These are phyloP conservation scores for Pseudochromis fuscus DNA, from an alignment of 2,797 vertebrate species.

Conservation along the genomic window DNA sequence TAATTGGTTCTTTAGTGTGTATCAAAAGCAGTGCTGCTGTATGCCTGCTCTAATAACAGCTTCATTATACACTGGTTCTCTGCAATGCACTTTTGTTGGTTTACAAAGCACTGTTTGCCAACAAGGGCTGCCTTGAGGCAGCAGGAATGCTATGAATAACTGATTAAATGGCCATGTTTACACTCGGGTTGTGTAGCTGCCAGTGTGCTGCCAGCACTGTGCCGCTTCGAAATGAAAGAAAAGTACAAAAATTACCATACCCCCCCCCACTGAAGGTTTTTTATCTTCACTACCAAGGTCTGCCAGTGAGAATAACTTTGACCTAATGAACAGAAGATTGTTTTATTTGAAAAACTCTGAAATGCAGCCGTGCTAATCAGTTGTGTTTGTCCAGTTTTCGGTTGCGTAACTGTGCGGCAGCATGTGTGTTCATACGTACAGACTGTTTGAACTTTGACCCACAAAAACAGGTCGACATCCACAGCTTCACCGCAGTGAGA, in stretches of 20 bases:
- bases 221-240: conserved; percentile 38
- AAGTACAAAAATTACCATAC: conserved; percentile 7
- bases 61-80: conserved; percentile 65
- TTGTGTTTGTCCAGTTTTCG: too few species aligned
- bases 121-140: conserved; percentile 62
- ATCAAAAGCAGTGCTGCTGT: conserved; percentile 57
- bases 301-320: conserved; percentile 12
- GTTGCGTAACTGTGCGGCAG: neutral
- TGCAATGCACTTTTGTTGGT: conserved; percentile 57
- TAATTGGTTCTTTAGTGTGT: conserved; percentile 69
- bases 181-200: conserved; percentile 46
- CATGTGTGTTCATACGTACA: neutral
- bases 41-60: conserved; percentile 59
- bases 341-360: neutral
- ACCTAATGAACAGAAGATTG: neutral
- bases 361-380: neutral
- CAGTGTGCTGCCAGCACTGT: conserved; percentile 13
- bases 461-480: too few species aligned
- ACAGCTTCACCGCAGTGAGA: too few species aligned
- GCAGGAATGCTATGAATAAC: conserved; percentile 61
- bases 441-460: too few species aligned
- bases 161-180: conserved; percentile 66
- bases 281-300: neutral
- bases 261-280: neutral
- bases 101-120: conserved; percentile 70